Percentiles rank a stretch among this genome's conserved stretches.
phyloP scores from a whole-genome alignment of 2,888 invertebrate genomes.

The Xestia ashworthii region DNA sequence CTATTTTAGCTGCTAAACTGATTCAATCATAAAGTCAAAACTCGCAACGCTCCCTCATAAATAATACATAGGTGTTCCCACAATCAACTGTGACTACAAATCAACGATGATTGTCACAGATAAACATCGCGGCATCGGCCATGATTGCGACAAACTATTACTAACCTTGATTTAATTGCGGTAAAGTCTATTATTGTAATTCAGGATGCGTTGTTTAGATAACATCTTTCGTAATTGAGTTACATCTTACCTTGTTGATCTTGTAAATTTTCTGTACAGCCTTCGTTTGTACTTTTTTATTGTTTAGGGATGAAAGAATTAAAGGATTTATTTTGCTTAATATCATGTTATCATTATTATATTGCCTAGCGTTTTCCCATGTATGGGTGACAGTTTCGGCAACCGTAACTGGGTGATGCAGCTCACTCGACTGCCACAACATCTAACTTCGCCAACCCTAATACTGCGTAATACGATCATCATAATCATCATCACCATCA shows the following conservation, averaged over 20 bases:
- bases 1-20: constrained; percentile 19
- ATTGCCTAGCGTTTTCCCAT: not conserved
- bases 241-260: constrained; percentile 8
- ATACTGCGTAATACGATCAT: not conserved
- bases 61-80: constrained; percentile 53
- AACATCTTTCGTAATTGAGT: constrained; percentile 44
- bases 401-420: not conserved
- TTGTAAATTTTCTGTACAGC: not conserved
- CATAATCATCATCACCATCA: not conserved
- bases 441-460: not conserved
- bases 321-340: not conserved
- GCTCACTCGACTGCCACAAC: not conserved
- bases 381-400: not conserved
- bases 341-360: not conserved
- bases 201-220: constrained; percentile 38
- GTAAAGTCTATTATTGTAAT: constrained; percentile 53
- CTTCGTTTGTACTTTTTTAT: not conserved
- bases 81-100: constrained; percentile 55
- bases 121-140: constrained; percentile 56
- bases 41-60: constrained; percentile 47
- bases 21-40: constrained; percentile 33
- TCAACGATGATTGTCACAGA: constrained; percentile 57
- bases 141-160: constrained; percentile 66
- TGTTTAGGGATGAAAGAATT: not conserved
- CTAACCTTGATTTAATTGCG: constrained; percentile 63